Conservation (phyloP, 1,140 invertebrate species). For the Pseudomyrmex sp. region DNA sequence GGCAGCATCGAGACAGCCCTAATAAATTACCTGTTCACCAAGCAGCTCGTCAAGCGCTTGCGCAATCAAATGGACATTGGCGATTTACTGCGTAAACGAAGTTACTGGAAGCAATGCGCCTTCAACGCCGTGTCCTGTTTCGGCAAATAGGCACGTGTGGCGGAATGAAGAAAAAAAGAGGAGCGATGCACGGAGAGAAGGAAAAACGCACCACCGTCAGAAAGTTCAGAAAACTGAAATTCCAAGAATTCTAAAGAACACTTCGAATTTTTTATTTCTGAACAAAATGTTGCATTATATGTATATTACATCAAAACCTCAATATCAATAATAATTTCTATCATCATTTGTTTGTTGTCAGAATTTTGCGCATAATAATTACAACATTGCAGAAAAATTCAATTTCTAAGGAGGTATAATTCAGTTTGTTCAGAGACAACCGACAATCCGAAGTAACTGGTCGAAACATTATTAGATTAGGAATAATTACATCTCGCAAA, state of each 20-base stretch:
- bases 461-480: background rate
- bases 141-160: constrained; percentile 80
- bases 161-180: background rate
- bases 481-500: background rate
- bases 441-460: background rate
- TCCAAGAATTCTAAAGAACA: background rate
- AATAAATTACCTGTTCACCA: constrained; percentile 87
- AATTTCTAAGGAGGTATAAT: too few relatives aligned
- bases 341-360: too few relatives aligned
- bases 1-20: constrained; percentile 85
- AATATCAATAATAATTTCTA: too few relatives aligned
- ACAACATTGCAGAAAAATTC: too few relatives aligned
- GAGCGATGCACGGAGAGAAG: background rate
- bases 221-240: constrained; percentile 4
- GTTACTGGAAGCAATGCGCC: constrained; percentile 89
- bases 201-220: background rate
- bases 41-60: constrained; percentile 86
- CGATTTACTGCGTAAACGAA: constrained; percentile 87
- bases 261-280: background rate
- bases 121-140: constrained; percentile 89
- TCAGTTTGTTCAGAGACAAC: too few relatives aligned
- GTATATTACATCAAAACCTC: too few relatives aligned
- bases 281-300: too few relatives aligned
- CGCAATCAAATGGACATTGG: constrained; percentile 84
- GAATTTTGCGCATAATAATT: too few relatives aligned